Evolutionary conservation across 1,140 invertebrate genomes (phyloP).

Genomic region (Odontomachus brunneus): DNA sequence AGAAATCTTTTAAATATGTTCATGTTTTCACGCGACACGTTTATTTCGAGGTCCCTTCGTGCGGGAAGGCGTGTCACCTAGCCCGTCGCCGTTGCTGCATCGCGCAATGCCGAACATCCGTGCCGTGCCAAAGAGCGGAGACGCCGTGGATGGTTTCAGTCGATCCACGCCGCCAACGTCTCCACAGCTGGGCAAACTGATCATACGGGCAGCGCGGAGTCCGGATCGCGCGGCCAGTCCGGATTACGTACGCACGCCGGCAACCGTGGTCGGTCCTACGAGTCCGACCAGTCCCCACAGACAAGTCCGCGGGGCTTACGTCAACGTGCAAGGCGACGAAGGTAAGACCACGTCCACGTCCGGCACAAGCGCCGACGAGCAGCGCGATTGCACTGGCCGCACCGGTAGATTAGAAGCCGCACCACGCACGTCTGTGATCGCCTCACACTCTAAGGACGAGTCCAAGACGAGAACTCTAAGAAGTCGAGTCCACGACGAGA

Average conservation of each 20-base stretch:
- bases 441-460: conserved; percentile 56
- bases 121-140: conserved; percentile 80
- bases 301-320: conserved; percentile 88
- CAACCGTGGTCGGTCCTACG: conserved; percentile 87
- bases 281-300: conserved; percentile 81
- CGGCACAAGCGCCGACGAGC: conserved; percentile 83
- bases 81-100: conserved; percentile 83
- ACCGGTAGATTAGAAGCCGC: conserved; percentile 78
- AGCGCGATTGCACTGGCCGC: conserved; percentile 77
- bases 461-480: not conserved
- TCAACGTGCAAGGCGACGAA: conserved; percentile 89
- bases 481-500: conserved; percentile 42
- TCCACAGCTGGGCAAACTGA: conserved; percentile 86
- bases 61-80: conserved; percentile 81
- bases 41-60: conserved; percentile 81
- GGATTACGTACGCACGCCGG: conserved; percentile 87
- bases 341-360: conserved; percentile 86
- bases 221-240: conserved; percentile 86
- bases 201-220: conserved; percentile 87
- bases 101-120: conserved; percentile 81
- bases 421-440: conserved; percentile 55
- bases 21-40: not conserved
- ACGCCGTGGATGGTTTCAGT: conserved; percentile 81
- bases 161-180: conserved; percentile 71
- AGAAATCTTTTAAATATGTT: no score